Evolutionary conservation across 2,888 invertebrate species (phyloP).

Genomic region (Agrochola circellaris): DNA sequence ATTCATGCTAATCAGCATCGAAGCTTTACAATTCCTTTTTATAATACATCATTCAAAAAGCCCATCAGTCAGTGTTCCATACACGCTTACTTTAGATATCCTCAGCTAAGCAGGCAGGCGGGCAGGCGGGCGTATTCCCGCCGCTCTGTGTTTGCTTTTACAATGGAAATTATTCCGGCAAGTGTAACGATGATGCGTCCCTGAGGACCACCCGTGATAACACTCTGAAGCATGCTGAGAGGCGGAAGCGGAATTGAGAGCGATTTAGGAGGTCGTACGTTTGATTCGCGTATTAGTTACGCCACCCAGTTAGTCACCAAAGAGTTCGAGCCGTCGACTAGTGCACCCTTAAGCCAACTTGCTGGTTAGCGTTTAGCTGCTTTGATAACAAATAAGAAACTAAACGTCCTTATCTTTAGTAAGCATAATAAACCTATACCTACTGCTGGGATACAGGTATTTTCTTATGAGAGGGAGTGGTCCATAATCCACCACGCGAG

Average conservation of each 20-base stretch:
- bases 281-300: neutral
- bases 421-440: no score
- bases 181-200: constrained; percentile 76
- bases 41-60: constrained; percentile 18
- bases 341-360: neutral
- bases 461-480: no score
- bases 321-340: no score
- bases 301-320: no score
- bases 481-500: no score
- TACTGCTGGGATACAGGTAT: no score
- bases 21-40: constrained; percentile 1
- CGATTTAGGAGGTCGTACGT: neutral
- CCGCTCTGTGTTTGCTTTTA: constrained; percentile 69
- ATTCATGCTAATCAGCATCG: constrained; percentile 7
- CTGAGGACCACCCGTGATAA: constrained; percentile 61
- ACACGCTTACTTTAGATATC: constrained; percentile 45
- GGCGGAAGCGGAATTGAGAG: constrained; percentile 18
- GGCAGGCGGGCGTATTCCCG: constrained; percentile 52
- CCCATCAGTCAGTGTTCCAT: constrained; percentile 42
- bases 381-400: neutral
- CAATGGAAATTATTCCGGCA: constrained; percentile 77
- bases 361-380: neutral
- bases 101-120: constrained; percentile 21
- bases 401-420: neutral
- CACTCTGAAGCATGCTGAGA: constrained; percentile 2